Evolutionary conservation across 2,113 vertebrate genomes (phyloP), one percentile per base, ranked within the genome.

Genomic region (Hylia prasina): DNA sequence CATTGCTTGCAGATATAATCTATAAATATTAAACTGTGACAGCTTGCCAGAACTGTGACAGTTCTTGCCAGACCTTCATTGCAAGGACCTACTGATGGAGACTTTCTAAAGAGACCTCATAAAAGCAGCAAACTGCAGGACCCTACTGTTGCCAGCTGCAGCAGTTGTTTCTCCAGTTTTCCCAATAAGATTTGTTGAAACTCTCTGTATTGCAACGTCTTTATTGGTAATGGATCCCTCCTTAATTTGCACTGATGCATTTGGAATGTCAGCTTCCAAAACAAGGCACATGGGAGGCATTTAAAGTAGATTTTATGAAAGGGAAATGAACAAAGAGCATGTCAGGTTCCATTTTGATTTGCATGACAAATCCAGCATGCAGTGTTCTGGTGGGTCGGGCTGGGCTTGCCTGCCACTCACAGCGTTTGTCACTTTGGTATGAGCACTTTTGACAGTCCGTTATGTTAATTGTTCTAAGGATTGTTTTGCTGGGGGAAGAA

Each of bases 331-430:
- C 97, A 97, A 97, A 97, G 96, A 95, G 91, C 92, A 97, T 87
- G 96, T 97, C 97, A 97, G 93, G 97, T 97, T 96, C 83, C 95
- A 96, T 97, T 97, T 97, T 92, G 97, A 96, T 97, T 97, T 97
- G 94, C 96, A 97, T 97, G 96, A 97, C 95, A 97, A 96, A 97
- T 92, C 95, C 95, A 91, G 94, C 94, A 73, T 91, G 94, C 95
- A 96, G 86, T 81, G 86, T 97, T 97, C 91, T 92, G 85, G 81
- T 96, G 94, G 95, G 91, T 90, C 44, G 71, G 93, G 95, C 89
- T 83, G 91, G 89, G 95, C 95, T 93, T 72, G 94, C 94, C 97
- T 97, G 97, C 95, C 95, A 97, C 91, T 95, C 72, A 96, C 7
- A 6, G 81, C 66, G 2, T 95, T 94, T 94, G 91, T 97, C 96